Evolutionary conservation across 2,113 vertebrate species (phyloP).

Genomic region (Protobothrops mucrosquamatus): DNA sequence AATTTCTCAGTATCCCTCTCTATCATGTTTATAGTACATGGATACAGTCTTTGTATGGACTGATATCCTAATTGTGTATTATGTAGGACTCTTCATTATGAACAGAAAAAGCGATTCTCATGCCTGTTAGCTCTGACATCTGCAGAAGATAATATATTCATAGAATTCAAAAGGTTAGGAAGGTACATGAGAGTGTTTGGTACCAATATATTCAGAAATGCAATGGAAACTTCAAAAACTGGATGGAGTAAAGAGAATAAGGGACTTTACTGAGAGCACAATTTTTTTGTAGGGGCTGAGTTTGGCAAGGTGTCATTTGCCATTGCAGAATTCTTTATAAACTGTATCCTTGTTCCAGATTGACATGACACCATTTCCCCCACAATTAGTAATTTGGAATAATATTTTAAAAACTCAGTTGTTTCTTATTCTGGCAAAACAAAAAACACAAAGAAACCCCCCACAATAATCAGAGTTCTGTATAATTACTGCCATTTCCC

Average conservation of each 20-base stretch:
- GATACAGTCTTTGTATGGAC: not conserved
- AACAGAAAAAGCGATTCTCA: not conserved
- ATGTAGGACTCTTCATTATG: not conserved
- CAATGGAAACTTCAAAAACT: not conserved
- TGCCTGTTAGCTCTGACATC: not conserved
- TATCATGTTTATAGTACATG: not conserved
- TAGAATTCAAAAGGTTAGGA: not conserved
- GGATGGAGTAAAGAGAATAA: not conserved
- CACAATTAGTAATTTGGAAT: not conserved
- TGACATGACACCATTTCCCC: not conserved
- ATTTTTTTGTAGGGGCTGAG: not conserved
- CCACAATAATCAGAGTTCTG: not conserved
- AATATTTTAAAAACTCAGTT: not conserved
- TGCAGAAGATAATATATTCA: not conserved
- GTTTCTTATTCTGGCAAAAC: not conserved
- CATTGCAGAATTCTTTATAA: not conserved
- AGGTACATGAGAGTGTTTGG: not conserved
- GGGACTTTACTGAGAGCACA: not conserved
- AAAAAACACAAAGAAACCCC: not conserved
- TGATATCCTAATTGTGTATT: not conserved
- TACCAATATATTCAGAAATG: not conserved
- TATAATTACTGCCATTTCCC: not conserved
- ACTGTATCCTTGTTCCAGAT: not conserved
- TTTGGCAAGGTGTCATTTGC: not conserved
- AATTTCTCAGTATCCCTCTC: not conserved